Evolutionary conservation across 2,113 vertebrate species (phyloP).

Genomic region (Motacilla alba): DNA sequence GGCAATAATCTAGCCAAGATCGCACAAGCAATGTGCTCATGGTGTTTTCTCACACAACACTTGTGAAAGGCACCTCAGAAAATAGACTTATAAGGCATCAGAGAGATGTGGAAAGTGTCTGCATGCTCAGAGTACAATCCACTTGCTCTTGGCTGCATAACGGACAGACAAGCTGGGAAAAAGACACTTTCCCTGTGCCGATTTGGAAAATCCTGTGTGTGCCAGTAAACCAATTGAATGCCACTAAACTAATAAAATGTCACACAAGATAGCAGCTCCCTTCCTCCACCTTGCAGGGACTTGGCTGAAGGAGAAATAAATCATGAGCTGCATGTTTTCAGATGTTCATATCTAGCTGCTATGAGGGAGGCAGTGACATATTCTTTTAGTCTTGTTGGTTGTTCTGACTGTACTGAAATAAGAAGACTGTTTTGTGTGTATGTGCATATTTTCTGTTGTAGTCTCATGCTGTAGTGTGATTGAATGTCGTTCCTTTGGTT

Average conservation of each 20-base stretch:
- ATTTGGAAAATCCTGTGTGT: background rate
- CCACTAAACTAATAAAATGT: background rate
- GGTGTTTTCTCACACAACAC: background rate
- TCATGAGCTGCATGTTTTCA: background rate
- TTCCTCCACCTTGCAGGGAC: background rate
- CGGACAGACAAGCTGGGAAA: background rate
- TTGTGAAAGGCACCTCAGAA: background rate
- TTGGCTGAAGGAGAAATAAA: background rate
- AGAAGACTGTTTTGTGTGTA: background rate
- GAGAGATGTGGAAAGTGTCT: background rate
- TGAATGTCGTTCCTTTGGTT: background rate
- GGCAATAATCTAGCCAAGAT: background rate
- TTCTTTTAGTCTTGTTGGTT: background rate
- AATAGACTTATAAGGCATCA: background rate
- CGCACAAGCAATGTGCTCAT: background rate
- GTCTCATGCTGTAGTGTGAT: background rate
- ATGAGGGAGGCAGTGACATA: background rate
- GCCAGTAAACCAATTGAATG: background rate
- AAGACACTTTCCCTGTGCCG: background rate
- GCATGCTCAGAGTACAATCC: background rate
- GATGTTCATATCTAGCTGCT: background rate
- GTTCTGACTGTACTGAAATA: background rate
- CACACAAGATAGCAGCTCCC: background rate
- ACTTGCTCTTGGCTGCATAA: background rate
- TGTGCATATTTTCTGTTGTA: background rate